Percentiles rank a stretch among this genome's conserved stretches.
phyloP scores from a whole-genome alignment of 2,888 invertebrate genomes.

The Cyrtodaria siliqua region DNA sequence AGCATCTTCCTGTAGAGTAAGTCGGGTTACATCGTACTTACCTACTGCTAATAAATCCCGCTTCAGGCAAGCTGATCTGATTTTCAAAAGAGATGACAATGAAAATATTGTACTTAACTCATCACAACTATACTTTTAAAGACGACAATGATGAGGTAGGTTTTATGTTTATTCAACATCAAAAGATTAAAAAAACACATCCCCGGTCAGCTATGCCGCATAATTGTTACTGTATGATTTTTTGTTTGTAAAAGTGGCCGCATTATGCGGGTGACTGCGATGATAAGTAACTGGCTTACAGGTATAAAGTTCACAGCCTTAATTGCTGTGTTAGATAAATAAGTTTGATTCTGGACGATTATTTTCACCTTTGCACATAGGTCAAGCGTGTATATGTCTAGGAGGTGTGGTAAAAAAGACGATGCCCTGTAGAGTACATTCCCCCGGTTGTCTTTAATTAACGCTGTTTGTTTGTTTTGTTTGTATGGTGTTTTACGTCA shows the following conservation, averaged over 20 bases:
- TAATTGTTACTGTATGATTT: too few relatives aligned
- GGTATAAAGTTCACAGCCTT: background rate
- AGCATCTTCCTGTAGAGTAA: too few relatives aligned
- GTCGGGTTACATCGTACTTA: too few relatives aligned
- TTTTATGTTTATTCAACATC: conserved; percentile 8
- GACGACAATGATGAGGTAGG: conserved; percentile 5
- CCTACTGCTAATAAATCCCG: too few relatives aligned
- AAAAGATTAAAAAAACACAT: conserved; percentile 10
- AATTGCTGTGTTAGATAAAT: conserved; percentile 14
- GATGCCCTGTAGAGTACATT: too few relatives aligned
- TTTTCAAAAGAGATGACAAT: conserved; percentile 12
- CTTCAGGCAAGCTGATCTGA: too few relatives aligned
- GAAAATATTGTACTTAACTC: conserved; percentile 36
- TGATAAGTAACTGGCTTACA: conserved; percentile 10
- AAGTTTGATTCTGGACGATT: conserved; percentile 7
- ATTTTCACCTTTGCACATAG: conserved; percentile 8
- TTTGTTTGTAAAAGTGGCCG: conserved; percentile 6
- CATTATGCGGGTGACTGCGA: conserved; percentile 13
- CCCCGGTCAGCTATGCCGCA: too few relatives aligned
- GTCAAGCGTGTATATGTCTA: background rate
- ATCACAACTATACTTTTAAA: conserved; percentile 8
- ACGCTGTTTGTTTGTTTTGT: too few relatives aligned
- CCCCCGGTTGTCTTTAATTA: too few relatives aligned
- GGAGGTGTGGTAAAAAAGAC: too few relatives aligned
- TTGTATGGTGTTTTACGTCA: too few relatives aligned